Evolutionary conservation across 2,113 vertebrate species (phyloP).

Genomic region (Melanerpes aurifrons): DNA sequence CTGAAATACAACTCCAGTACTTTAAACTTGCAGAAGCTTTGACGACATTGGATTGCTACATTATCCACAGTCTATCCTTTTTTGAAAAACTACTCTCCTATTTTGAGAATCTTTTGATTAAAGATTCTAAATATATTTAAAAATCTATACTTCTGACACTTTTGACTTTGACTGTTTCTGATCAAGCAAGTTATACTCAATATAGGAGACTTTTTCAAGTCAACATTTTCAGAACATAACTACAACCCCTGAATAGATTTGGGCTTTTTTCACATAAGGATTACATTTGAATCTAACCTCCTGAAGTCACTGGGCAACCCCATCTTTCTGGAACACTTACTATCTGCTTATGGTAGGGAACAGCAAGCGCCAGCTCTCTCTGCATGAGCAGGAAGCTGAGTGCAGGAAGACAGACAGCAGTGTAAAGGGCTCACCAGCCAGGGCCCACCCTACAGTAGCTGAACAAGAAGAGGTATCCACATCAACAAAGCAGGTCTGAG

Average conservation of each 20-base stretch:
- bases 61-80: not conserved
- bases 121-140: slow-evolving; percentile 26
- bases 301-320: fast-evolving
- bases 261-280: not conserved
- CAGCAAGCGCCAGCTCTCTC: not conserved
- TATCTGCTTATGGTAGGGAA: fast-evolving
- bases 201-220: not conserved
- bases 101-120: slow-evolving; percentile 55
- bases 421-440: fast-evolving
- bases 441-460: fast-evolving
- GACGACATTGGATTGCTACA: not conserved
- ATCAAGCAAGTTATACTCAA: slow-evolving; percentile 10
- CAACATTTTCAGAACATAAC: not conserved
- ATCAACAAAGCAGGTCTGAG: fast-evolving
- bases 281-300: not conserved
- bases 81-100: slow-evolving; percentile 23
- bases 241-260: not conserved
- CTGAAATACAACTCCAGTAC: not conserved
- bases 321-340: not conserved
- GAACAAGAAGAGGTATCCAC: fast-evolving
- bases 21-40: slow-evolving; percentile 33
- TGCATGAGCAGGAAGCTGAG: fast-evolving
- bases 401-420: not conserved
- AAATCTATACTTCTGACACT: slow-evolving; percentile 54
- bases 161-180: not conserved